Base-by-base conservation (phyloP, 2,113 vertebrate species). In the Trichomycterus rosablanca region DNA sequence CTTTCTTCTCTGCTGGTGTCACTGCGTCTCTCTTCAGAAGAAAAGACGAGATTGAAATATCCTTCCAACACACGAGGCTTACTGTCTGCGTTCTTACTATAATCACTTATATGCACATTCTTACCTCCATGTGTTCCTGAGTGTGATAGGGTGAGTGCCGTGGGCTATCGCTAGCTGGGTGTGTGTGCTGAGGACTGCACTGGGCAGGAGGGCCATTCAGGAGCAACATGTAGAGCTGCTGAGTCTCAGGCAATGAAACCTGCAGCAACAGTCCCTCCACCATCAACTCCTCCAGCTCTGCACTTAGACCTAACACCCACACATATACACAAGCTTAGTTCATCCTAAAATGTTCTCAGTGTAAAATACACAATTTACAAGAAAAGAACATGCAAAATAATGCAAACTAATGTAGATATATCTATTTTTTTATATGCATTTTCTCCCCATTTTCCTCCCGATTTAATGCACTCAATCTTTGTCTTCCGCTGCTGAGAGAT, bases 201-300 rank as follows among this genome's bases (percentile, higher is more conserved):
- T 73, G 67, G 52, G 59, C 68, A 2, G 80, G 86, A 42, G 83
- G 87, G 66, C 89, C 83, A 0, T 88, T 84, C 73, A 94, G 76
- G 22, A 97, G 78, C 19, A 84, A 76, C 50, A 83, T 88, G 74
- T 93, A 93, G 19, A 98, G 85, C 68, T 89, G 90, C 80, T 93
- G 89, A 65, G 93, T 87, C 77, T 98, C 94, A 0, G 93, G 93
- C 65, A 97, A 76, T 45, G 89, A 89, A 15, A 97, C 92, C 80
- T 92, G 93, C 6, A 98, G 88, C 72, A 97, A 82, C 54, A 97
- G 92, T 16, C 93, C 95, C 76, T 97, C 95, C 87, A 97, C 95
- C 88, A 98, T 87, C 66, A 97, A 74, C 72, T 95, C 91, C 37
- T 92, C 92, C 76, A 96, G 83, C 59, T 96, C 93, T 1, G 72